Evolutionary conservation across 2,888 invertebrate species (phyloP).

Genomic region (Dinocampus coccinellae): DNA sequence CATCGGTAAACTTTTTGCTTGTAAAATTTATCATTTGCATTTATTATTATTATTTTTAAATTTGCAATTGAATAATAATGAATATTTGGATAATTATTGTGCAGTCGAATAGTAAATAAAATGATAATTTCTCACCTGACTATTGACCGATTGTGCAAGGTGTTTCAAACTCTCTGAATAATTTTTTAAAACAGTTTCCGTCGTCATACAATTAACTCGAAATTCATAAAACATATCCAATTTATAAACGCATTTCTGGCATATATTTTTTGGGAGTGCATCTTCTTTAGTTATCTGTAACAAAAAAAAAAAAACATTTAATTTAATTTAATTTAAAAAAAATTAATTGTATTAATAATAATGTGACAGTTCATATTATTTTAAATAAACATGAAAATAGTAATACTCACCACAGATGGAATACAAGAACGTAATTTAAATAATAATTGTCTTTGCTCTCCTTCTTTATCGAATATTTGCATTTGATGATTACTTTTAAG

Average conservation of each 20-base stretch:
- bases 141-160: slow-evolving; percentile 77
- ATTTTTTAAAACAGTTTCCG: slow-evolving; percentile 77
- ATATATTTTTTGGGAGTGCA: slow-evolving; percentile 79
- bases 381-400: slow-evolving; percentile 7
- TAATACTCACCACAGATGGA: slow-evolving; percentile 76
- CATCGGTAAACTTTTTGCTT: no score
- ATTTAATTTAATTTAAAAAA: no score
- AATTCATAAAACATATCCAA: slow-evolving; percentile 80
- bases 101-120: background rate
- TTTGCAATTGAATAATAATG: no score
- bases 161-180: slow-evolving; percentile 79
- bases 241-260: slow-evolving; percentile 77
- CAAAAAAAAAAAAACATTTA: slow-evolving; percentile 35
- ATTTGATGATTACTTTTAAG: slow-evolving; percentile 78
- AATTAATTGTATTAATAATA: no score
- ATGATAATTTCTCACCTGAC: slow-evolving; percentile 71
- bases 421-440: slow-evolving; percentile 79
- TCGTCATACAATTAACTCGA: slow-evolving; percentile 77
- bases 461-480: slow-evolving; percentile 80
- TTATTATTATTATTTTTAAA: background rate
- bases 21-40: no score
- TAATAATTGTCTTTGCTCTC: slow-evolving; percentile 79
- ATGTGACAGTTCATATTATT: no score
- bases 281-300: slow-evolving; percentile 80
- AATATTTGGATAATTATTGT: background rate